These are phyloP conservation scores for Chiridota heheva DNA, from an alignment of 35 echinoderm and acorn worm species.

Conservation along the genomic window DNA sequence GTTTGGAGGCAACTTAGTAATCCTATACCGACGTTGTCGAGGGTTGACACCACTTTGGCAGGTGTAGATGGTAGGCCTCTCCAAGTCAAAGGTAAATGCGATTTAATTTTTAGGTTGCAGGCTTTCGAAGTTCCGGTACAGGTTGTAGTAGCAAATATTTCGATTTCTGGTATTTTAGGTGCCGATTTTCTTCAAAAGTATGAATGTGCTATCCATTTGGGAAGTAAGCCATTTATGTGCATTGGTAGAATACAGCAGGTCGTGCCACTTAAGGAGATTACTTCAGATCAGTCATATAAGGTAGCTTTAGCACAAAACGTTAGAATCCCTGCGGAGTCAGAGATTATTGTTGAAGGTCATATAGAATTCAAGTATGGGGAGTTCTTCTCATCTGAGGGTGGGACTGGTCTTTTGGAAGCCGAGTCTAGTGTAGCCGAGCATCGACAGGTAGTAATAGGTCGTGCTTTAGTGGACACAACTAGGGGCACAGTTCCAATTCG, in stretches of 20 bases:
- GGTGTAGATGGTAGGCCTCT: neutral
- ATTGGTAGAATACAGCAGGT: no score
- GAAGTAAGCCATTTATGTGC: no score
- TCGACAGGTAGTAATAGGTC: neutral
- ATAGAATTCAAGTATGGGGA: neutral
- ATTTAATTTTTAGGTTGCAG: neutral
- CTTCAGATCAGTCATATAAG: neutral
- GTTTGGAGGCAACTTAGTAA: neutral
- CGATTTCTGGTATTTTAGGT: neutral
- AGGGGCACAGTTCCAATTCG: neutral
- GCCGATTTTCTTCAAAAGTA: neutral
- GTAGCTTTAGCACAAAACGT: no score
- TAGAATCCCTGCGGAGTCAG: no score
- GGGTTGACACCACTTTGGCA: neutral
- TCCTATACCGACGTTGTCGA: neutral
- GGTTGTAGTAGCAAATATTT: neutral
- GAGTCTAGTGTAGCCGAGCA: neutral
- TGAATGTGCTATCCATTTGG: slow-evolving; percentile 2
- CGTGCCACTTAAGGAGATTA: no score
- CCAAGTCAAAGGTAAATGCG: neutral
- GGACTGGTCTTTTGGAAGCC: neutral
- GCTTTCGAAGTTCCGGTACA: neutral
- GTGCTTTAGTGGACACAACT: neutral
- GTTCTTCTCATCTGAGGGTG: neutral
- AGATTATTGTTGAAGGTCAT: no score